These are phyloP conservation scores for Habroteleia sp. DNA, from an alignment of 2,888 invertebrate genomes.

Conservation along the genomic window DNA sequence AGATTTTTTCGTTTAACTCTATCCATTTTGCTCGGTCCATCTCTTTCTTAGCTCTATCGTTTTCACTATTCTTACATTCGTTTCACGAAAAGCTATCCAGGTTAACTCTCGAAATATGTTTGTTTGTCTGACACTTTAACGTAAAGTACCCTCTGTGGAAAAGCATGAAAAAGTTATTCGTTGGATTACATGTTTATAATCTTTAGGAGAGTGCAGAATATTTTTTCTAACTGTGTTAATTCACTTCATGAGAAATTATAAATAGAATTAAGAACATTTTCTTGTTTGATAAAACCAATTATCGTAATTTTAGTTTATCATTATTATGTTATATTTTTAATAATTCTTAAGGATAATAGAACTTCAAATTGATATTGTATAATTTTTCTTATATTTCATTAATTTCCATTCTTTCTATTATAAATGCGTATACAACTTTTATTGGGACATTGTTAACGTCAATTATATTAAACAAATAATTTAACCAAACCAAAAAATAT, in stretches of 20 bases:
- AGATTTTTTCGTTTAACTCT: constrained; percentile 64
- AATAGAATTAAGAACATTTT: too few species aligned
- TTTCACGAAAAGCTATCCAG: constrained; percentile 50
- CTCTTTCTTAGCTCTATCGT: constrained; percentile 17
- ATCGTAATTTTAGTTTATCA: too few species aligned
- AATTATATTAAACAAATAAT: too few species aligned
- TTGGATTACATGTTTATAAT: constrained; percentile 34
- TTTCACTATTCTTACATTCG: constrained; percentile 60
- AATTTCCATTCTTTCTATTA: too few species aligned
- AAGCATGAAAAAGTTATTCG: constrained; percentile 26
- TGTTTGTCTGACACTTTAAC: constrained; percentile 41
- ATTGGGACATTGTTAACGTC: too few species aligned
- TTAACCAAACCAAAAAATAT: too few species aligned
- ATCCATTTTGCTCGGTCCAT: constrained; percentile 46
- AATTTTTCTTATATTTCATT: too few species aligned
- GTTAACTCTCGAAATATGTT: constrained; percentile 64
- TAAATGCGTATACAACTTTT: constrained; percentile 30
- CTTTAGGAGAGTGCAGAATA: background rate
- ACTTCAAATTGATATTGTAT: too few species aligned
- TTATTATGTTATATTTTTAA: too few species aligned
- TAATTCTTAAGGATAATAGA: too few species aligned
- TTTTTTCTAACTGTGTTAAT: background rate
- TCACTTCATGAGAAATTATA: too few species aligned
- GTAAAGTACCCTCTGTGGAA: constrained; percentile 39
- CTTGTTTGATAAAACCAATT: too few species aligned